Percentiles rank a stretch among this genome's conserved stretches.
Evolutionary conservation across 1,140 invertebrate genomes (phyloP).

Genomic region (Gryllus bimaculatus): DNA sequence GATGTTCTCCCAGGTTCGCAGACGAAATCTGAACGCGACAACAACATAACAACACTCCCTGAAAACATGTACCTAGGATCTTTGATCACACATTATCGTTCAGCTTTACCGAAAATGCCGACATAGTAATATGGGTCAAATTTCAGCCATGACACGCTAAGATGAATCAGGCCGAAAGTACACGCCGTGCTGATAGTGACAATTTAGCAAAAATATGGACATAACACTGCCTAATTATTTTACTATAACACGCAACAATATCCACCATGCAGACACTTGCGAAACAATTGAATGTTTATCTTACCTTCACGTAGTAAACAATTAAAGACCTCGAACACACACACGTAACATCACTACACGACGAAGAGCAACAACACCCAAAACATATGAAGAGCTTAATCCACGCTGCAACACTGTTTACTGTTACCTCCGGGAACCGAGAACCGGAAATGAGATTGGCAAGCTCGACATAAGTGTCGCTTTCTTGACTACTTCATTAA

Average conservation of each 20-base stretch:
- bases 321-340: conserved; percentile 7
- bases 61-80: neutral
- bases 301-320: conserved; percentile 9
- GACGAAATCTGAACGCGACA: neutral
- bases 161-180: conserved; percentile 18
- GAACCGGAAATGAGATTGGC: neutral
- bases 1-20: neutral
- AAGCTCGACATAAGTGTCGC: neutral
- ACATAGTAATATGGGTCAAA: conserved; percentile 18
- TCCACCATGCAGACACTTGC: neutral
- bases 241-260: neutral
- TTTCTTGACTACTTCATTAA: neutral
- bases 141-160: conserved; percentile 18
- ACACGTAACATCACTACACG: conserved; percentile 7
- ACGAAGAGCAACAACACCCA: conserved; percentile 9
- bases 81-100: neutral
- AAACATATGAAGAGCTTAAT: conserved; percentile 13
- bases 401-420: conserved; percentile 17
- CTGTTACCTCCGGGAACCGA: neutral
- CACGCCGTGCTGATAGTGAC: conserved; percentile 6
- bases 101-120: neutral
- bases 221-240: conserved; percentile 8
- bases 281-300: neutral
- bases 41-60: neutral
- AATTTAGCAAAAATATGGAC: neutral